Evolutionary conservation across 2,888 invertebrate genomes (phyloP).

Genomic region (Hymenopus coronatus): DNA sequence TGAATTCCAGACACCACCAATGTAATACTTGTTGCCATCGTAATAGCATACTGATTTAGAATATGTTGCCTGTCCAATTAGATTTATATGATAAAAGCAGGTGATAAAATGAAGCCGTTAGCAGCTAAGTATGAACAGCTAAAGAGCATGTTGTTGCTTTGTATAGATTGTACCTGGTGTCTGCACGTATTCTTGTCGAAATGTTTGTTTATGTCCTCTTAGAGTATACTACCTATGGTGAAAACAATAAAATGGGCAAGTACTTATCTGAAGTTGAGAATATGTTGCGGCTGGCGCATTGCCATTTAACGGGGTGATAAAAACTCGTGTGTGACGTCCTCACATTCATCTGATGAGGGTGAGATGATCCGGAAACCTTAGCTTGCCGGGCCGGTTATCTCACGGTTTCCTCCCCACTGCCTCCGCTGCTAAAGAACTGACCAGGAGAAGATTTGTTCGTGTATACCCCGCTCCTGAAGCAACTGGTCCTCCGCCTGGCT

Average conservation of each 20-base stretch:
- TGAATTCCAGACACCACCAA: no score
- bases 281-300: neutral
- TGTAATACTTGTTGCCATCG: no score
- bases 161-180: no score
- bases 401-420: constrained; percentile 22
- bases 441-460: constrained; percentile 6
- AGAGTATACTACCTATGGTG: neutral
- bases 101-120: no score
- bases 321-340: neutral
- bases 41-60: no score
- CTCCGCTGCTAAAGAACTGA: constrained; percentile 20
- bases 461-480: neutral
- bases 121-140: no score
- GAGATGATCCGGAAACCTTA: constrained; percentile 30
- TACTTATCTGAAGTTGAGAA: neutral
- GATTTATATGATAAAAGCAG: no score
- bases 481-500: neutral
- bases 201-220: no score
- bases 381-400: constrained; percentile 12
- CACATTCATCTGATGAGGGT: constrained; percentile 23
- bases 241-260: neutral
- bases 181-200: no score
- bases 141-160: no score
- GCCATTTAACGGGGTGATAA: neutral
- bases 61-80: no score